Evolutionary conservation across 2,888 invertebrate species (phyloP).

Genomic region (Pantelozetes paolii): DNA sequence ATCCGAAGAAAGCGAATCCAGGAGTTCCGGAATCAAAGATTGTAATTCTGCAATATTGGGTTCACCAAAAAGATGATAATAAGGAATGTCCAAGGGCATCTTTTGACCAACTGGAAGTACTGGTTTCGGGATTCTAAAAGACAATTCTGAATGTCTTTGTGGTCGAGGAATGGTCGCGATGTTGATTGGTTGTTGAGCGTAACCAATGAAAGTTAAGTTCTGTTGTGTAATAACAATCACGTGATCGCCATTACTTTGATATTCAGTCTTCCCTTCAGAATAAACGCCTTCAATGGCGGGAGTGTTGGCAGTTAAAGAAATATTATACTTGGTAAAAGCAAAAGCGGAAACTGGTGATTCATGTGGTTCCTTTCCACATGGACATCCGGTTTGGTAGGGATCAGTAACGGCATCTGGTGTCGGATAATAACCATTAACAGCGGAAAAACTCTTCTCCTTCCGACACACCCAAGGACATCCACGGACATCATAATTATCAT

Average conservation of each 20-base stretch:
- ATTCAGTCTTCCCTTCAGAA: conserved; percentile 40
- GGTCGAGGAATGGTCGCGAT: conserved; percentile 28
- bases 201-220: conserved; percentile 26
- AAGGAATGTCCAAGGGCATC: conserved; percentile 38
- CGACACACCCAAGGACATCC: conserved; percentile 40
- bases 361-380: conserved; percentile 43
- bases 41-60: conserved; percentile 33
- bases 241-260: conserved; percentile 40
- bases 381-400: conserved; percentile 22
- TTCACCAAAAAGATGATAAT: conserved; percentile 39
- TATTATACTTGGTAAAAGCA: conserved; percentile 45
- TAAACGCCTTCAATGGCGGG: conserved; percentile 32
- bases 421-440: conserved; percentile 43
- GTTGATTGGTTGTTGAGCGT: not conserved
- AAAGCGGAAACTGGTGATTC: conserved; percentile 46
- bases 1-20: conserved; percentile 38
- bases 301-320: not conserved
- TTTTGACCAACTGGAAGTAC: not conserved
- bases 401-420: conserved; percentile 40
- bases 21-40: conserved; percentile 4
- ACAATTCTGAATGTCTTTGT: conserved; percentile 36
- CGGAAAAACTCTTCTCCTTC: conserved; percentile 27
- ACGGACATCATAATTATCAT: conserved; percentile 47
- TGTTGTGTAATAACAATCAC: conserved; percentile 40
- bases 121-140: conserved; percentile 38